Evolutionary conservation across 2,797 vertebrate genomes (phyloP), one percentile per base, ranked within the genome.

Genomic region (Anguilla anguilla): DNA sequence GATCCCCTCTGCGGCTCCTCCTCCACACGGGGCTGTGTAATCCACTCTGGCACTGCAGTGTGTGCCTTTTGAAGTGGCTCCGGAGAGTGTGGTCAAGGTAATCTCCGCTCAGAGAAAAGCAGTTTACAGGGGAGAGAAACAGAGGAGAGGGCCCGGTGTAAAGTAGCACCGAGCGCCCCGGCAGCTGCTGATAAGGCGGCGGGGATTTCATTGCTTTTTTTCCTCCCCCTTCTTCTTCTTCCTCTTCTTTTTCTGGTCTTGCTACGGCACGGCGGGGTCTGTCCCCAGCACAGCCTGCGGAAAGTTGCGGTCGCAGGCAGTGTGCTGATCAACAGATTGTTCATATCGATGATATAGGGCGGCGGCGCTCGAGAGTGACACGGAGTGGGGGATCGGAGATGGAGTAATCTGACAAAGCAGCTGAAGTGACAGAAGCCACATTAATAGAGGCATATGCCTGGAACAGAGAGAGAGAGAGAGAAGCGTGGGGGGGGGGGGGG

Each of bases 381-480:
- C 35, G 0, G 84, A 90, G 90, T 90, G 87, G 88, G 91, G 89
- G 89, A 89, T 92, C 90, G 0, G 10, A 90, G 93, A 89, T 89
- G 82, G 90, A 92, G 91, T 90, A 91, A 90, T 94, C 92, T 92
- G 89, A 89, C 91, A 90, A 89, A 93, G 94, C 95, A 95, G 96
- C 94, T 94, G 93, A 96, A 93, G 92, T 86, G 93, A 95, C 95
- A 95, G 95, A 94, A 96, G 95, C 94, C 91, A 90, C 94, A 93
- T 95, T 96, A 95, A 95, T 93, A 94, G 95, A 93, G 94, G 93
- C 94, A 92, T 94, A 93, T 95, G 95, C 94, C 94, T 92, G 91
- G 91, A 94, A 94, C 90, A 86, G 64, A 55, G 87, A 86, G 87
- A 87, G 67, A 89, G 89, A 91, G 64, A 31, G 83, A 53, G 53